Evolutionary conservation across 2,888 invertebrate species (phyloP).

Genomic region (Pemphredon lugubris): DNA sequence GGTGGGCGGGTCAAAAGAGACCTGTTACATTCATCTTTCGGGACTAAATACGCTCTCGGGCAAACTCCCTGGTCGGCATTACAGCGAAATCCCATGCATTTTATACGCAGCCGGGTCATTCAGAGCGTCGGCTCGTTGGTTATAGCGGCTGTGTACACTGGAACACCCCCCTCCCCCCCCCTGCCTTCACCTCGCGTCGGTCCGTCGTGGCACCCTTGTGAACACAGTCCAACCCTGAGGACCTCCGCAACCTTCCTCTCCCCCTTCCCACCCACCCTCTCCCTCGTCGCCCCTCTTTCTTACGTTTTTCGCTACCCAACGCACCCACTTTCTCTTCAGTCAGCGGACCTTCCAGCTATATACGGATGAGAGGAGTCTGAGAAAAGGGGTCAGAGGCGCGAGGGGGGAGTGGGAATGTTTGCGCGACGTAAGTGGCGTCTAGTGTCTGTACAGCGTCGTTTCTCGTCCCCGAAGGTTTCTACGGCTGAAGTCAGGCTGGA

Average conservation of each 20-base stretch:
- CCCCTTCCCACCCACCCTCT: slow-evolving; percentile 73
- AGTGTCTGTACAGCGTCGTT: slow-evolving; percentile 68
- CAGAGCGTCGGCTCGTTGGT: slow-evolving; percentile 68
- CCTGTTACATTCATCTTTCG: slow-evolving; percentile 76
- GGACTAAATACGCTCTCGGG: slow-evolving; percentile 71
- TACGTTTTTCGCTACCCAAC: slow-evolving; percentile 82
- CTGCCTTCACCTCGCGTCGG: slow-evolving; percentile 7
- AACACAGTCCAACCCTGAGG: slow-evolving; percentile 68
- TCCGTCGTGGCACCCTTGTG: slow-evolving; percentile 68
- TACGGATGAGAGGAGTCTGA: slow-evolving; percentile 43
- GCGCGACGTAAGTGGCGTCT: slow-evolving; percentile 77
- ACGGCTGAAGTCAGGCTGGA: slow-evolving; percentile 51
- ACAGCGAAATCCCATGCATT: slow-evolving; percentile 79
- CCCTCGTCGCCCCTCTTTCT: slow-evolving; percentile 80
- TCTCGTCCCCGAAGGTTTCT: slow-evolving; percentile 53
- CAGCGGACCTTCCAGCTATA: slow-evolving; percentile 52
- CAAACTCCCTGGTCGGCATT: slow-evolving; percentile 70
- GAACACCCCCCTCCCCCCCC: slow-evolving; percentile 37
- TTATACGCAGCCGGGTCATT: slow-evolving; percentile 77
- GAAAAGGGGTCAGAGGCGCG: slow-evolving; percentile 55
- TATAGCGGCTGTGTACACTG: slow-evolving; percentile 67
- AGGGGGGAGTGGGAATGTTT: slow-evolving; percentile 69
- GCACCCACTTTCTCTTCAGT: slow-evolving; percentile 65
- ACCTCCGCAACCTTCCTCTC: slow-evolving; percentile 76
- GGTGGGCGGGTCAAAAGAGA: slow-evolving; percentile 64